Evolutionary conservation across 1,140 invertebrate species (phyloP), one percentile per base, ranked within the genome.

Genomic region (Xylocopa sonorina): DNA sequence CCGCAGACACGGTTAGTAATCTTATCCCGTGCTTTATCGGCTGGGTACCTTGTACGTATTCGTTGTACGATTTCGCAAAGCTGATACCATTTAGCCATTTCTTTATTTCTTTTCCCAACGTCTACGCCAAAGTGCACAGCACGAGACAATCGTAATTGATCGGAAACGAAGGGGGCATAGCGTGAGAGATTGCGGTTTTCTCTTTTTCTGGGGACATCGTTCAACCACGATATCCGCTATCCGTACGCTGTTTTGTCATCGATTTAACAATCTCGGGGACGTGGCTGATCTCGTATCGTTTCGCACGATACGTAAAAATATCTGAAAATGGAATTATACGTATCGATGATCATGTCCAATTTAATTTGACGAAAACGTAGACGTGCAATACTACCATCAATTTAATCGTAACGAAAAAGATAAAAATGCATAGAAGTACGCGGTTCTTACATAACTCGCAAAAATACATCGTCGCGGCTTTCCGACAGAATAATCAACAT

Each of bases 1-100:
- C 99, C 18, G 99, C 99, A 24, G 99, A 99, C 92, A 99, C 99
- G 89, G 99, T 98, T 82, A 60, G 91, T 91, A 87, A 74, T 84
- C 67, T 76, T 81, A 82, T 79, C 63, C 69, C 50, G 6, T 48
- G 41, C 50, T 41, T 83, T 67, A 69, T 72, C 43, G 6, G 24
- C 16, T 29, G n/a, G 18, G 18, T 55, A 51, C 32, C 43, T 80
- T 77, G 73, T 72, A 83, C 55, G 51, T 76, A 71, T 77, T 84
- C 69, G 38, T 5, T 9, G 32, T 43, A 53, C 53, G 41, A 76
- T 43, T 67, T 27, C 32, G 29, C 32, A 32, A 58, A 43, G 43
- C 6, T 46, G 27, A 27, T 0, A n/a, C n/a, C n/a, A n/a, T n/a
- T n/a, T n/a, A n/a, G n/a, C n/a, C n/a, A n/a, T n/a, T n/a, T n/a